Evolutionary conservation across 2,888 invertebrate genomes (phyloP).

Genomic region (Phragmatobia fuliginosa): DNA sequence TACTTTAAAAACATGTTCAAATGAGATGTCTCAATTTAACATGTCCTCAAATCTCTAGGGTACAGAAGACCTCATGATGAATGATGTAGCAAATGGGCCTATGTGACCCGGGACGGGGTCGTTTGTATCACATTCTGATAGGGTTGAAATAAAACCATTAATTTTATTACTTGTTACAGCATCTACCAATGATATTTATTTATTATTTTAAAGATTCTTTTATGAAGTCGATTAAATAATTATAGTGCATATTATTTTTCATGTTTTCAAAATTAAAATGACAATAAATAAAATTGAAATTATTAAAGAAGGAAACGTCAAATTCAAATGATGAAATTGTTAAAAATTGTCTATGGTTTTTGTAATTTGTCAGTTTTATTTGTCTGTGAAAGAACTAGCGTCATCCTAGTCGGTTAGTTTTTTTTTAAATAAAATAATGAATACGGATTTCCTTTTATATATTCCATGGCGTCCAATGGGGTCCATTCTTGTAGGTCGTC

Average conservation of each 20-base stretch:
- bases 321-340: too few relatives aligned
- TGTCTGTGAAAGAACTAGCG: background rate
- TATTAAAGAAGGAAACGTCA: too few relatives aligned
- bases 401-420: background rate
- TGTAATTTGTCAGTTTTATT: too few relatives aligned
- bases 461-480: too few relatives aligned
- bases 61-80: conserved; percentile 37
- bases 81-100: conserved; percentile 48
- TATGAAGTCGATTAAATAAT: background rate
- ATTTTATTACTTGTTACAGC: background rate
- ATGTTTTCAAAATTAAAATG: background rate
- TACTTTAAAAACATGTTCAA: conserved; percentile 23
- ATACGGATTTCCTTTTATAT: too few relatives aligned
- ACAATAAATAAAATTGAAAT: too few relatives aligned
- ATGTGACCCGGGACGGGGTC: conserved; percentile 30
- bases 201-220: background rate
- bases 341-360: too few relatives aligned
- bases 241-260: too few relatives aligned
- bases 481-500: too few relatives aligned
- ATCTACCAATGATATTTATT: background rate
- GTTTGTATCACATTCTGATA: conserved; percentile 28
- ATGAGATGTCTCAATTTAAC: conserved; percentile 41
- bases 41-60: conserved; percentile 35
- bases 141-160: conserved; percentile 17
- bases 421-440: too few relatives aligned